Evolutionary conservation across 2,797 vertebrate species (phyloP).

Genomic region (Emys orbicularis): DNA sequence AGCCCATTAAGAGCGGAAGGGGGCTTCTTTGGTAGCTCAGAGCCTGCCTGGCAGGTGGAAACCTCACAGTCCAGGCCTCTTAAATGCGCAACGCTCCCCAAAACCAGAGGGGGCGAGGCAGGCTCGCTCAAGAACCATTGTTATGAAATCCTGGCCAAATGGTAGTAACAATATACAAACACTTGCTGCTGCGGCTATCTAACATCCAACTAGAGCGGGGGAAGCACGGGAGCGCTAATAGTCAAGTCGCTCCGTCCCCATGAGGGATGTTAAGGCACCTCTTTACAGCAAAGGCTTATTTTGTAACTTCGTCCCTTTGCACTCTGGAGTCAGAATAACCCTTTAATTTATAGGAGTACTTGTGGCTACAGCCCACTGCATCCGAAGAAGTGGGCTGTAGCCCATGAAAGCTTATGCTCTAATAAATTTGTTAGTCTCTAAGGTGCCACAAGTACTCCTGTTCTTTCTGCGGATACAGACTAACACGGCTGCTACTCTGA

Average conservation of each 20-base stretch:
- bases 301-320: not conserved
- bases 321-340: not conserved
- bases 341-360: not conserved
- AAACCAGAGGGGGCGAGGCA: not conserved
- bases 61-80: not conserved
- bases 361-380: no score
- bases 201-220: not conserved
- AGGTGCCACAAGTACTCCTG: no score
- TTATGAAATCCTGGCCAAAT: not conserved
- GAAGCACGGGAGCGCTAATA: no score
- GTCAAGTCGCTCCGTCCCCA: no score
- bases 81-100: not conserved
- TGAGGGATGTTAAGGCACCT: no score
- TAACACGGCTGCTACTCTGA: no score
- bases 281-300: not conserved
- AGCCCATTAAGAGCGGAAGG: not conserved
- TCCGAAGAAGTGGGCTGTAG: no score
- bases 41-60: not conserved
- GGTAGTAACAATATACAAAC: no score
- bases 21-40: not conserved
- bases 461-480: no score
- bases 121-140: not conserved
- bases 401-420: no score
- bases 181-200: not conserved
- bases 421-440: no score